A percentile compares a stretch with the other conserved stretches of the same genome.
Conservation (phyloP, 2,113 vertebrate species). For the Lates calcarifer region DNA sequence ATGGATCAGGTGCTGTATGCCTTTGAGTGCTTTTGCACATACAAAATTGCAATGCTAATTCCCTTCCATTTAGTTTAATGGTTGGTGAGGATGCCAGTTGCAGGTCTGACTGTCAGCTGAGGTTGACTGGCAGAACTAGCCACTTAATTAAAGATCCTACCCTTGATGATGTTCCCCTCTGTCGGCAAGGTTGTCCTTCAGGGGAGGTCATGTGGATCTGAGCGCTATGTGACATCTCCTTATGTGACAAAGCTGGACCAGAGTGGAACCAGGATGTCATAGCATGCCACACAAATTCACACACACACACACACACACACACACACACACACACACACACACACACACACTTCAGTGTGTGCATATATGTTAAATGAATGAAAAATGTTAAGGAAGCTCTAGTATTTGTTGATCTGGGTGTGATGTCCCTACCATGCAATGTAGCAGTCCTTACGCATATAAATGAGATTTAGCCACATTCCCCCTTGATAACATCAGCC, state of each 20-base stretch:
- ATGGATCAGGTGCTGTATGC: conserved; percentile 36
- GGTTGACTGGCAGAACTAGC: conserved; percentile 19
- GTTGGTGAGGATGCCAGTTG: conserved; percentile 21
- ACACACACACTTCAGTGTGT: conserved; percentile 1
- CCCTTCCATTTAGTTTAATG: conserved; percentile 13
- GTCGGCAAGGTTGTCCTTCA: conserved; percentile 37
- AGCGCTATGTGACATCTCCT: not conserved
- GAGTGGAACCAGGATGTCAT: conserved; percentile 23
- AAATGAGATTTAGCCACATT: not conserved
- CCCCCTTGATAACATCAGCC: not conserved
- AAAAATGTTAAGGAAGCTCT: not conserved
- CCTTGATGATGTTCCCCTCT: conserved; percentile 29
- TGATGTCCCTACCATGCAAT: not conserved
- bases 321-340: not conserved
- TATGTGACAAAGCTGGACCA: conserved; percentile 23
- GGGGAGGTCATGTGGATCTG: conserved; percentile 36
- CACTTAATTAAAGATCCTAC: conserved; percentile 55
- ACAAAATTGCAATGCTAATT: conserved; percentile 2
- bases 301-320: not conserved
- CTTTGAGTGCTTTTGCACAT: conserved; percentile 4
- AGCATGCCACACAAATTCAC: not conserved
- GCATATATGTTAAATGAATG: conserved; percentile 9
- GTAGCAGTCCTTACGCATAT: not conserved
- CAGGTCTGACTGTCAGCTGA: conserved; percentile 15
- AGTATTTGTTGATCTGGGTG: conserved; percentile 1